Evolutionary conservation across 2,797 vertebrate species (phyloP), one percentile per base, ranked within the genome.

Genomic region (Falco columbarius): DNA sequence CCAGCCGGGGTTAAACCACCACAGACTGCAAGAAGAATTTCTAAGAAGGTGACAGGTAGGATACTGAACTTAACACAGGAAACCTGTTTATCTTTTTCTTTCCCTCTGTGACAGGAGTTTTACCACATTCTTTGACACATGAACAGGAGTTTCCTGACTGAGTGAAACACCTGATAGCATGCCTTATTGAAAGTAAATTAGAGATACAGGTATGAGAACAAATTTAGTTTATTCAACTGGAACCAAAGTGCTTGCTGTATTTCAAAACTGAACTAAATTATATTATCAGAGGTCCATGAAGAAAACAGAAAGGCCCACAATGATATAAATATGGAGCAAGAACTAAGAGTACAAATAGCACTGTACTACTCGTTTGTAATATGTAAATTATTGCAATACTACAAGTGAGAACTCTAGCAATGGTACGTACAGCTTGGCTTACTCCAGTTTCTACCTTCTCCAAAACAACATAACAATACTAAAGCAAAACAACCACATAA

Each of bases 161-260:
- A 56, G 34, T 0, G 1, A 56, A 76, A 51, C 30, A 34, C 12
- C 11, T 36, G 14, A 42, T 10, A 0, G 0, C 7, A 19, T 74
- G n/a, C 2, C 8, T 38, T 40, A 30, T 4, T 74, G 23, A 26
- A 63, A 81, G 36, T 15, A 15, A 36, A 7, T 54, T 70, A 56
- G 38, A 80, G 38, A 55, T 40, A 20, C 5, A 38, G 8, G 3
- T 22, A 26, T 44, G 40, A 80, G 30, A 58, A 87, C 10, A 14
- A 44, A 73, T 24, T 18, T 2, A 0, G 36, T 71, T 55, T 27
- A n/a, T 52, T 40, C 32, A 47, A 0, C 18, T 13, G 32, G 38
- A 80, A 85, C 5, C 3, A 51, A 61, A 38, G 8, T 36, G 5
- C 7, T 56, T 27, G 20, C 9, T 26, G 13, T 20, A 62, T 44